These are phyloP conservation scores for Teleopsis dalmanni DNA, from an alignment of 1,140 invertebrate genomes.

Conservation along the genomic window DNA sequence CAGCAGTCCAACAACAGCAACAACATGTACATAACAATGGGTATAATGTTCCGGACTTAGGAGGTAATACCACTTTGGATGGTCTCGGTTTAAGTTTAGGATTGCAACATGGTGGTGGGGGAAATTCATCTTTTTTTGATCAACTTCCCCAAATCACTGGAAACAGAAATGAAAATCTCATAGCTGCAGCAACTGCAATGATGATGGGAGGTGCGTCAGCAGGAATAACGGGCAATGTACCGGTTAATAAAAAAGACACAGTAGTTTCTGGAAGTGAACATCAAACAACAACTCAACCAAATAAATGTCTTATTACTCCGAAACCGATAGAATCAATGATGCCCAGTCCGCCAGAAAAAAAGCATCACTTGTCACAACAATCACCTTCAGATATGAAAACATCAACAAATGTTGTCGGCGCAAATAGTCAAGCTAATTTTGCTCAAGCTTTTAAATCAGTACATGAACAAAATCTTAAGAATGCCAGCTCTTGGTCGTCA, in stretches of 20 bases:
- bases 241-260: slow-evolving; percentile 6
- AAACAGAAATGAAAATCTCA: slow-evolving; percentile 18
- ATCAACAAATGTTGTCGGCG: slow-evolving; percentile 1
- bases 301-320: slow-evolving; percentile 50
- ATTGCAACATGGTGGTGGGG: slow-evolving; percentile 14
- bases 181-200: no score
- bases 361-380: slow-evolving; percentile 29
- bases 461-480: slow-evolving; percentile 72
- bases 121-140: slow-evolving; percentile 16
- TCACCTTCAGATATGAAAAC: slow-evolving; percentile 42
- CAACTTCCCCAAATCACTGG: slow-evolving; percentile 9
- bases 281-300: slow-evolving; percentile 18
- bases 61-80: slow-evolving; percentile 8
- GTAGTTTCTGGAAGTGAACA: background rate
- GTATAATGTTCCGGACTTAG: slow-evolving; percentile 31
- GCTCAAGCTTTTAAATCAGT: slow-evolving; percentile 59
- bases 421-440: slow-evolving; percentile 46
- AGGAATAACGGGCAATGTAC: slow-evolving; percentile 13
- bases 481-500: slow-evolving; percentile 87
- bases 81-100: slow-evolving; percentile 10
- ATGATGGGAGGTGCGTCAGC: slow-evolving; percentile 14
- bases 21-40: slow-evolving; percentile 35
- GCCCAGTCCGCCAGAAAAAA: slow-evolving; percentile 49
- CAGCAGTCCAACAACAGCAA: slow-evolving; percentile 20
- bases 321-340: slow-evolving; percentile 57